Base-by-base conservation (phyloP, 2,888 invertebrate species). In the Erebia ligea region DNA sequence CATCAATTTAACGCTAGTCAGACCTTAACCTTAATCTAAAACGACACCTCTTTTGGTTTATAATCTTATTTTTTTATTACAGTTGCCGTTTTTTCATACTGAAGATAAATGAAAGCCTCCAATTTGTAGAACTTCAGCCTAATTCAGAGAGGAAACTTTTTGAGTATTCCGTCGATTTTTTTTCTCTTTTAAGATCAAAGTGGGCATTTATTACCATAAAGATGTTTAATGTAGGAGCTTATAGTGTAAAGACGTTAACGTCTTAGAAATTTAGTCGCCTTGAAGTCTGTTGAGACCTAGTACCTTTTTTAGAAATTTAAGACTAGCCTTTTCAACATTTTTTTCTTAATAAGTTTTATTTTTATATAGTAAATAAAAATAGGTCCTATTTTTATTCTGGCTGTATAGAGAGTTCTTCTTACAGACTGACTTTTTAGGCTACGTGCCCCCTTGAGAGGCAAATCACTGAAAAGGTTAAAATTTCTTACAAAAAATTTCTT, bases 41-140 rank as follows among this genome's bases (percentile, higher is more conserved):
- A 11, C 25, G n/a, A 50, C 9, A 63, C 48, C 45, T 64, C 25
- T 52, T 50, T 34, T 25, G 2, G 15, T 64, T 34, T n/a, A 17
- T 0, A 50, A 52, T 11, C 34, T 45, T 59, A 63, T 34, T 34
- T 34, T 64, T 64, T 52, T 34, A 64, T 64, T 52, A n/a, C 21
- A 52, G n/a, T 52, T 52, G 34, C 17, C 54, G 19, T 56, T 42
- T 42, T 61, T 40, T 40, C n/a, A 3, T 54, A 56, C 42, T 56
- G 13, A 40, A 65, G 65, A 42, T 40, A 42, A 65, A 65, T 56
- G 56, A 54, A 64, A 65, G 56, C 56, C 21, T 56, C 40, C 65
- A 65, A 65, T 65, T 65, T 65, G 56, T 65, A 10, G 50, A 21
- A 63, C 62, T 48, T 48, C 42, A 40, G 42, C 15, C 50, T 34